Evolutionary conservation across 2,113 vertebrate species (phyloP).

Genomic region (Phyllostomus hastatus): DNA sequence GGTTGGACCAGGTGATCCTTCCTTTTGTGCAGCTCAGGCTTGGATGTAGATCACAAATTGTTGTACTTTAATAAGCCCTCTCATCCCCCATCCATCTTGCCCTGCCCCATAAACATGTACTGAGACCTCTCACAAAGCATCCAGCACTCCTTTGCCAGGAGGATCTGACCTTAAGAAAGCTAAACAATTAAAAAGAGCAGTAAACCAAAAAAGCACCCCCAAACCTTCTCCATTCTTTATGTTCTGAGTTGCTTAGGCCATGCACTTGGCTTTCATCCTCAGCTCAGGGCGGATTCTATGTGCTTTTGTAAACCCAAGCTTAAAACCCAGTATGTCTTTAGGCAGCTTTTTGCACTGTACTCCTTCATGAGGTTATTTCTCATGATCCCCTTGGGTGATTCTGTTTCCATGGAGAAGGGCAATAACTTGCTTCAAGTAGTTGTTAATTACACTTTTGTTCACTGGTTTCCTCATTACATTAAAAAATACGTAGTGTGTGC

Average conservation of each 20-base stretch:
- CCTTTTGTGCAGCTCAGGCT: background rate
- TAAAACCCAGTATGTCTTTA: background rate
- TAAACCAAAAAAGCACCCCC: background rate
- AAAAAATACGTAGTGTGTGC: background rate
- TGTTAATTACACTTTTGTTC: background rate
- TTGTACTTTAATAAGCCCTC: background rate
- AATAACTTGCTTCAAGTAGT: background rate
- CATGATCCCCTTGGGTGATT: background rate
- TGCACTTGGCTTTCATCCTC: background rate
- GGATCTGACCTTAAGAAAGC: slow-evolving; percentile 16
- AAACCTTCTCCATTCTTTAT: background rate
- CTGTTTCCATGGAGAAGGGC: background rate
- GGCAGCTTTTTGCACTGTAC: background rate
- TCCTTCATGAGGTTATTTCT: background rate
- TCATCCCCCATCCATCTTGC: background rate
- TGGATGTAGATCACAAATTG: background rate
- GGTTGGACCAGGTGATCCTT: background rate
- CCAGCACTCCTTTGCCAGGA: background rate
- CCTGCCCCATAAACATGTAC: background rate
- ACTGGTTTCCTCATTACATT: background rate
- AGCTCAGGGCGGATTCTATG: background rate
- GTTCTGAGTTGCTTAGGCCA: background rate
- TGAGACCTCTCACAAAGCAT: background rate
- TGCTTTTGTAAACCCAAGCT: background rate
- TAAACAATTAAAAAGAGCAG: background rate